Evolutionary conservation across 2,113 vertebrate genomes (phyloP).

Genomic region (Cinclus mexicanus): DNA sequence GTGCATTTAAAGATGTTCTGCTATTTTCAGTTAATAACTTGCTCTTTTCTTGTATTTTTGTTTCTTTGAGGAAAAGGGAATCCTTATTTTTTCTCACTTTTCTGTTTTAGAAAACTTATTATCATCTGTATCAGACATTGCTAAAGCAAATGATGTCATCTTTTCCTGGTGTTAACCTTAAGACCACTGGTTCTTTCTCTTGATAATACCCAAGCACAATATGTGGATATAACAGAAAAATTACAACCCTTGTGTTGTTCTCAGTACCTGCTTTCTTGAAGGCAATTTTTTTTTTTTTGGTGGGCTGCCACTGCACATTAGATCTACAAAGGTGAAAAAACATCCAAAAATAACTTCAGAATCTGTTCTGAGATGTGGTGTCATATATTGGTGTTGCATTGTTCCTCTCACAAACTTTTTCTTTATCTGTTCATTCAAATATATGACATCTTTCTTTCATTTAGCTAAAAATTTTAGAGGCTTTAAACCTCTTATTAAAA

Average conservation of each 20-base stretch:
- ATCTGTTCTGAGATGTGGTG: background rate
- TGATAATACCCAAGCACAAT: background rate
- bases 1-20: background rate
- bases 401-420: background rate
- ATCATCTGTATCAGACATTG: background rate
- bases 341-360: background rate
- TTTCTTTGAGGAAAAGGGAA: background rate
- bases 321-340: background rate
- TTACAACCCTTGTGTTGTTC: background rate
- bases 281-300: background rate
- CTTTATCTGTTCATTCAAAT: background rate
- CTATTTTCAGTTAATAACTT: background rate
- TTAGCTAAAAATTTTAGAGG: background rate
- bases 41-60: background rate
- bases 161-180: background rate
- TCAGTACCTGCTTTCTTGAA: background rate
- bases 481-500: background rate
- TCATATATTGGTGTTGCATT: accelerated
- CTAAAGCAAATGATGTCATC: background rate
- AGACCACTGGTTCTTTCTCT: background rate
- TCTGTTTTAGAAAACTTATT: background rate
- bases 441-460: background rate
- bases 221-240: background rate
- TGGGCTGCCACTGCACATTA: background rate
- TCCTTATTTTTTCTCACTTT: background rate